Evolutionary conservation across 2,113 vertebrate species (phyloP), one percentile per base, ranked within the genome.

Genomic region (Gadus macrocephalus): DNA sequence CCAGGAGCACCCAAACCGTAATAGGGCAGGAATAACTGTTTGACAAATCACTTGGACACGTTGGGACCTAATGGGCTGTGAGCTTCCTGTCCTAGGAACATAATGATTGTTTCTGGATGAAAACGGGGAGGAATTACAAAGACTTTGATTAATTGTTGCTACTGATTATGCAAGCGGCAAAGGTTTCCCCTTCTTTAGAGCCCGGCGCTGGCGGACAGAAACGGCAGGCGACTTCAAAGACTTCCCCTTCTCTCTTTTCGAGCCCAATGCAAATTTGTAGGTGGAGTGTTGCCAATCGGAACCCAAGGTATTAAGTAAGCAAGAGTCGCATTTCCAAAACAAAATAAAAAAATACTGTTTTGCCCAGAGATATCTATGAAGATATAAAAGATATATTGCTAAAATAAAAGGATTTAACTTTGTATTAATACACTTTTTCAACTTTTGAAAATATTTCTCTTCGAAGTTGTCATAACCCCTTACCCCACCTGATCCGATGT

Each of bases 21-120:
- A 82, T 55, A 71, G 14, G 71, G 69, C 65, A 68, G 59, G 59
- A 81, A 75, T 70, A 75, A 67, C 65, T 31, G 12, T 15, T n/a
- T 31, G 42, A 71, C 7, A 66, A 25, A 20, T 22, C 17, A 15
- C 53, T 64, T 38, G 14, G 62, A 64, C 60, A 67, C 64, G 61
- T 60, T 60, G 27, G 56, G 22, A 49, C 55, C 22, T 63, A 76
- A 31, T 49, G 15, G 53, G 66, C 75, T 69, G 64, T 72, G 80
- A 73, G 61, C n/a, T 74, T 56, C 42, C 2, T 38, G 56, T 55
- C 38, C 20, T 8, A 14, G 42, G 12, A 9, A 49, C 42, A 49
- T 49, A 55, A 71, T 58, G 25, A 68, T 49, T 68, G 62, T 7
- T 38, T 64, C 17, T 56, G 19, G 66, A 72, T 53, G 67, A 69